Evolutionary conservation across 2,113 vertebrate genomes (phyloP), one percentile per base, ranked within the genome.

Genomic region (Choloepus hoffmanni): DNA sequence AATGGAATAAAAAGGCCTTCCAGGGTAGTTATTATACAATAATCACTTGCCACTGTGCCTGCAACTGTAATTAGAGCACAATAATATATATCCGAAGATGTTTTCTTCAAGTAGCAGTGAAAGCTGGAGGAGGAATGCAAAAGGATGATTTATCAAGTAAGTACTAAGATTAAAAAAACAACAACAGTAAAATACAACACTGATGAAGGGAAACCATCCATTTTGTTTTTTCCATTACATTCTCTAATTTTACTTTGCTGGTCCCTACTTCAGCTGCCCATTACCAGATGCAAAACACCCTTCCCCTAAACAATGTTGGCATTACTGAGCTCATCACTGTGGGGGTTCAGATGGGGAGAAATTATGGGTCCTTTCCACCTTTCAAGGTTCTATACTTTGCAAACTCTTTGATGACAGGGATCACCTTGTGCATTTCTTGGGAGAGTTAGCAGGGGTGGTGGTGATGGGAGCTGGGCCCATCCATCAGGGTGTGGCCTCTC

Each of bases 1-100:
- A 96, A 96, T 94, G 95, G 93, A 96, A 84, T 94, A 95, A 93
- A 95, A 97, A 92, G 53, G 58, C 62, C 92, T 89, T 94, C 63
- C 45, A 11, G 78, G 73, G 62, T 79, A 91, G 93, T 78, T 95
- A 87, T 95, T 96, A 95, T n/a, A 89, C 82, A 45, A 63, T 63
- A 89, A 72, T 88, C 92, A 90, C 93, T 92, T 84, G 74, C 77
- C 95, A 62, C 67, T 94, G 28, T 85, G 43, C 62, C 83, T 78
- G 94, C 85, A 58, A 58, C 94, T 96, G 70, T 93, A 97, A 95
- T 97, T 89, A 97, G 40, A 96, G 36, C 55, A 90, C 77, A 89
- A 48, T 94, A 88, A 85, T 68, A 87, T 45, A 88, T 23, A 95
- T 68, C 63, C 55, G 65, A 18, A 21, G 30, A 74, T 94, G 28